Evolutionary conservation across 2,888 invertebrate genomes (phyloP).

Genomic region (Pandemis cinnamomeana): DNA sequence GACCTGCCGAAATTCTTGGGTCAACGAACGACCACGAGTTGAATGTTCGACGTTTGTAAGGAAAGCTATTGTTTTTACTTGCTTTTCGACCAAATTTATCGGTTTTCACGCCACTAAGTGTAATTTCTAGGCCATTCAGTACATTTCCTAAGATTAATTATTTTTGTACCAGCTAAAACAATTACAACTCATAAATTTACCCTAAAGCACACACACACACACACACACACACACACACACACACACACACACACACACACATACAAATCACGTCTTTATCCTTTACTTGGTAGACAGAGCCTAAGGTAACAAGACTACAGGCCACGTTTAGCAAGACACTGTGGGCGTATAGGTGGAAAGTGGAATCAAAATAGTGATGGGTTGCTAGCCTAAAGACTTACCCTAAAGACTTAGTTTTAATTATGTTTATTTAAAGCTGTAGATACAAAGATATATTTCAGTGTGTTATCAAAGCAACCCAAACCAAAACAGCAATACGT

Average conservation of each 20-base stretch:
- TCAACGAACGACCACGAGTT: slow-evolving; percentile 35
- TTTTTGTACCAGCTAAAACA: not conserved
- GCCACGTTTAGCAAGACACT: no score
- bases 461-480: not conserved
- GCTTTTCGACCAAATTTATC: slow-evolving; percentile 15
- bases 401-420: not conserved
- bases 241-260: no score
- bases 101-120: not conserved
- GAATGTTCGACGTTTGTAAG: slow-evolving; percentile 32
- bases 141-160: not conserved
- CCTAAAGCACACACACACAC: no score
- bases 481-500: not conserved
- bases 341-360: no score
- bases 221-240: no score
- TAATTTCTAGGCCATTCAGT: not conserved
- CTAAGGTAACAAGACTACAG: no score
- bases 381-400: no score
- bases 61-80: slow-evolving; percentile 35
- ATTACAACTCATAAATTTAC: not conserved
- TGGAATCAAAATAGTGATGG: no score
- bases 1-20: slow-evolving; percentile 40
- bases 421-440: not conserved
- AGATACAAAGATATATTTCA: not conserved
- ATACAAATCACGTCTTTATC: no score
- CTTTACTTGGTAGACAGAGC: no score